phyloP scores from a whole-genome alignment of 2,888 invertebrate genomes.

The Drosophila helvetica region DNA sequence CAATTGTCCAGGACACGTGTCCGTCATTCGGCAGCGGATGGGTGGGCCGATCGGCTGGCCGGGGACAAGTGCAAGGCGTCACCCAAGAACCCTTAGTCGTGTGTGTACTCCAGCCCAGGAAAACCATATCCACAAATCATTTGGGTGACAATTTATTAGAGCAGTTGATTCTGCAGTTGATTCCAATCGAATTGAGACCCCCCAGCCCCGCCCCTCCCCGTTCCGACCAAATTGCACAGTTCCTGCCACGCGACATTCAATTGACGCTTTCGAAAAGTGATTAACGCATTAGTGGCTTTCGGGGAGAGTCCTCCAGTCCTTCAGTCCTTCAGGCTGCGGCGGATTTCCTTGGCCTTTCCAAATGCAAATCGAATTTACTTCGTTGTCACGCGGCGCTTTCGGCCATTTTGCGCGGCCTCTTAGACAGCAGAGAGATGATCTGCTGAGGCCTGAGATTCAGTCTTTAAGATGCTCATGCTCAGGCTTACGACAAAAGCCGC shows the following conservation, averaged over 20 bases:
- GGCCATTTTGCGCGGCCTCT: slow-evolving; percentile 42
- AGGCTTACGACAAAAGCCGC: slow-evolving; percentile 63
- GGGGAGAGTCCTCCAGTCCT: background rate
- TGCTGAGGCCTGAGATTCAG: background rate
- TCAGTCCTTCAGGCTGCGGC: slow-evolving; percentile 3
- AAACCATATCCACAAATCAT: slow-evolving; percentile 44
- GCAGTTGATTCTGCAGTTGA: slow-evolving; percentile 73
- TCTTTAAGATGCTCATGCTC: slow-evolving; percentile 27
- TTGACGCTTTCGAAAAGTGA: slow-evolving; percentile 74
- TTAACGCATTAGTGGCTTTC: slow-evolving; percentile 68
- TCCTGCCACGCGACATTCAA: slow-evolving; percentile 74
- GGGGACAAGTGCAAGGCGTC: slow-evolving; percentile 72
- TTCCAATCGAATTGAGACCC: slow-evolving; percentile 38
- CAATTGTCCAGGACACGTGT: slow-evolving; percentile 80
- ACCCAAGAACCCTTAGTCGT: slow-evolving; percentile 47
- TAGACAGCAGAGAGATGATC: background rate
- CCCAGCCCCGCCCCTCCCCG: slow-evolving; percentile 32
- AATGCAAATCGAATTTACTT: slow-evolving; percentile 69
- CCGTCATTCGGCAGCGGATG: slow-evolving; percentile 59
- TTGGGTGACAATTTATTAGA: slow-evolving; percentile 68
- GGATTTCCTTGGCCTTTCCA: slow-evolving; percentile 29
- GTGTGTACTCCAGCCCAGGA: background rate
- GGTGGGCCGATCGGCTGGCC: slow-evolving; percentile 26
- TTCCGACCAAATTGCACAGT: slow-evolving; percentile 62
- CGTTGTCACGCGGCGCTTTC: slow-evolving; percentile 34